Conservation (phyloP, 1,140 invertebrate species). For the Temnothorax curvispinosus region DNA sequence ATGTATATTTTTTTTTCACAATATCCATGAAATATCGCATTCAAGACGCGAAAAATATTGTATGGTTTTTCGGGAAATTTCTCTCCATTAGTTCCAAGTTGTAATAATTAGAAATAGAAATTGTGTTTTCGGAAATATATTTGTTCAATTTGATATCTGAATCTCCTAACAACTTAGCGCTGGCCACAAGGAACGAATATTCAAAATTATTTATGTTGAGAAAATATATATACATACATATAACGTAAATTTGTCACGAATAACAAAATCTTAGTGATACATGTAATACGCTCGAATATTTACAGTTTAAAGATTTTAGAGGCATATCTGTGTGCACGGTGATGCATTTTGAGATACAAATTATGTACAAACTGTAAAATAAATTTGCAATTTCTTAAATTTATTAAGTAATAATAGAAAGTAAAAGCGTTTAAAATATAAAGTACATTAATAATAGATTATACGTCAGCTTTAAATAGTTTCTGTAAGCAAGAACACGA, state of each 20-base stretch:
- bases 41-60: neutral
- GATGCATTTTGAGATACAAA: neutral
- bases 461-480: neutral
- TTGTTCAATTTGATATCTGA: neutral
- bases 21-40: neutral
- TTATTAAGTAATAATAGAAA: conserved; percentile 10
- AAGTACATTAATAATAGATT: neutral
- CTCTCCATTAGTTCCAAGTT: neutral
- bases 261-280: neutral
- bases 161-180: neutral
- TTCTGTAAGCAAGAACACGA: conserved; percentile 3
- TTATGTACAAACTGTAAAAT: neutral
- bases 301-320: neutral
- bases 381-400: neutral
- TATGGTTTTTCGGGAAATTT: neutral
- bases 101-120: neutral
- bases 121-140: neutral
- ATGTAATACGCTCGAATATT: neutral
- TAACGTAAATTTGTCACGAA: conserved; percentile 2
- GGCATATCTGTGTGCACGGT: neutral
- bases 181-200: neutral
- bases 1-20: neutral
- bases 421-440: neutral
- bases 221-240: neutral
- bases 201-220: neutral